A percentile compares a stretch with the other conserved stretches of the same genome.
These are phyloP conservation scores for Pachyrhynchus sulphureomaculatus DNA, from an alignment of 1,140 invertebrate species.

Conservation along the genomic window DNA sequence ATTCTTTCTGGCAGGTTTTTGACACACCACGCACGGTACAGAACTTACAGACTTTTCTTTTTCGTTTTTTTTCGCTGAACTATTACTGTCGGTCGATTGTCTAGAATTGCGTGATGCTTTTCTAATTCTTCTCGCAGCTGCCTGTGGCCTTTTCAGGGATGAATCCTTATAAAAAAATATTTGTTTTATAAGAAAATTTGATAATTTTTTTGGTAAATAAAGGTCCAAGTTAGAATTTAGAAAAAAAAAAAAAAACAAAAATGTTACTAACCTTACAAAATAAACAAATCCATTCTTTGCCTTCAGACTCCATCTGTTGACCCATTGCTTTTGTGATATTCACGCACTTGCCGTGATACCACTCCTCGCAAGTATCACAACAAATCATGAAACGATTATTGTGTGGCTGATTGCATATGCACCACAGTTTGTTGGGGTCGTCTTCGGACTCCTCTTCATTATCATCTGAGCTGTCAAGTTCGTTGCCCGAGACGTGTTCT, in stretches of 20 bases:
- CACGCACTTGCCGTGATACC: constrained; percentile 95
- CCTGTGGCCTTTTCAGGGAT: constrained; percentile 43
- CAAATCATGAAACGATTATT: constrained; percentile 98
- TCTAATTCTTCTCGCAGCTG: constrained; percentile 46
- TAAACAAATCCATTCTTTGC: constrained; percentile 89
- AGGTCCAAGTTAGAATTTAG: constrained; percentile 37
- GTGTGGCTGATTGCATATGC: constrained; percentile 92
- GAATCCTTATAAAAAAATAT: constrained; percentile 39
- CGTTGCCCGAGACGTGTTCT: constrained; percentile 49
- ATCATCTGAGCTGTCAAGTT: constrained; percentile 44
- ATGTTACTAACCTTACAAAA: constrained; percentile 71
- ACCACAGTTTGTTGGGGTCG: constrained; percentile 93
- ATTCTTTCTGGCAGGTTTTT: constrained; percentile 66
- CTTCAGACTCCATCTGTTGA: constrained; percentile 85
- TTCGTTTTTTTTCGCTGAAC: constrained; percentile 29
- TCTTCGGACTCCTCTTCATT: constrained; percentile 69
- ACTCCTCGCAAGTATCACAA: constrained; percentile 94
- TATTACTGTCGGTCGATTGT: constrained; percentile 42
- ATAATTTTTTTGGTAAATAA: too few species aligned
- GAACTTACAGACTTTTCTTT: constrained; percentile 5
- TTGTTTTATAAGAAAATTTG: too few species aligned
- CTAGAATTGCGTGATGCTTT: constrained; percentile 47
- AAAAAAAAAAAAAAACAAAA: constrained; percentile 31
- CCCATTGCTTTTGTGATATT: constrained; percentile 89
- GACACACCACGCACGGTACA: constrained; percentile 68